phyloP scores from a whole-genome alignment of 2,888 invertebrate species.

The Leptopterna dolabrata region DNA sequence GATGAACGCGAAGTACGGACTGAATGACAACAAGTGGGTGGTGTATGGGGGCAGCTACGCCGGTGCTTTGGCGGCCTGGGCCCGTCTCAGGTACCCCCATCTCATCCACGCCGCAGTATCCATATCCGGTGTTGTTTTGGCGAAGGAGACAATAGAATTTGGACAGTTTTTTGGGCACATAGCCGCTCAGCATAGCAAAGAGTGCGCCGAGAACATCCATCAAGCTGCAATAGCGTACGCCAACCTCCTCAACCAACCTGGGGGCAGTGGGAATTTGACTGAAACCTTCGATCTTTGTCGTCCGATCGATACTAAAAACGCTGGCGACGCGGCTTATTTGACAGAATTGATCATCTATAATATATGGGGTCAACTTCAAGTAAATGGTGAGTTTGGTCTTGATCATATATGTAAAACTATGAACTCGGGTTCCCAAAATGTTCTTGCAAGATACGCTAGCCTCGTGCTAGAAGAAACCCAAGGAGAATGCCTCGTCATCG shows the following conservation, averaged over 20 bases:
- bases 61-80: conserved; percentile 93
- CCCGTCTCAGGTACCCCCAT: conserved; percentile 88
- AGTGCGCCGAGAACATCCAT: conserved; percentile 77
- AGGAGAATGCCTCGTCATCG: conserved; percentile 83
- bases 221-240: conserved; percentile 76
- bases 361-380: conserved; percentile 92
- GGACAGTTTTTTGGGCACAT: conserved; percentile 84
- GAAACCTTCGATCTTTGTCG: conserved; percentile 75
- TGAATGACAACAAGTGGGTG: conserved; percentile 82
- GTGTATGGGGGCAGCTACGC: conserved; percentile 96
- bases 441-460: conserved; percentile 70
- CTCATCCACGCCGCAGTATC: conserved; percentile 87
- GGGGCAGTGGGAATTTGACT: conserved; percentile 68
- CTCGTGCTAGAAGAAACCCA: conserved; percentile 78
- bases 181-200: no score
- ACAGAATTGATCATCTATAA: conserved; percentile 83
- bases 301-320: conserved; percentile 74
- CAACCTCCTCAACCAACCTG: conserved; percentile 73
- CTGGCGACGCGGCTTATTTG: conserved; percentile 80
- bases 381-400: conserved; percentile 87
- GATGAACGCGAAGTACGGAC: conserved; percentile 75
- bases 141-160: no score
- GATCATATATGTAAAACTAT: conserved; percentile 84
- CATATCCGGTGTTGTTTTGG: conserved; percentile 88
- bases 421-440: conserved; percentile 67